A percentile compares a stretch with the other conserved stretches of the same genome.
These are phyloP conservation scores for Polypterus senegalus DNA, from an alignment of 2,113 vertebrate species.

Conservation along the genomic window DNA sequence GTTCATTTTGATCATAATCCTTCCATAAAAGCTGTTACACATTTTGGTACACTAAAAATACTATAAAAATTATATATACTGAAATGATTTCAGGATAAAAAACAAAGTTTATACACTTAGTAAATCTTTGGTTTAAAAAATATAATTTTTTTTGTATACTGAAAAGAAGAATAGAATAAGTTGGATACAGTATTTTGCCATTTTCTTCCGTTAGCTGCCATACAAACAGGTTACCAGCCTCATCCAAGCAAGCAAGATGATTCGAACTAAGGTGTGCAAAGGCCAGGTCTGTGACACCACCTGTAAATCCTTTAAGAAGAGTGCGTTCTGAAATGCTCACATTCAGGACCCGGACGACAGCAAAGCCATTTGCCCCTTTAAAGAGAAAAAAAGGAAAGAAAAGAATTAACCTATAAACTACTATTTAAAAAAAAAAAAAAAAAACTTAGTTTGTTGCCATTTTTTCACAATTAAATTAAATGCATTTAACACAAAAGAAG, in stretches of 20 bases:
- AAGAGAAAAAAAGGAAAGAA: slow-evolving; percentile 9
- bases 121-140: background rate
- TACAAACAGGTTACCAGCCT: slow-evolving; percentile 87
- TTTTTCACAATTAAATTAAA: too few species aligned
- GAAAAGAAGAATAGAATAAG: background rate
- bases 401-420: too few species aligned
- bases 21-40: too few species aligned
- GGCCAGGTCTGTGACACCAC: slow-evolving; percentile 80
- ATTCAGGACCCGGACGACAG: slow-evolving; percentile 86
- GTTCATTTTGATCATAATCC: too few species aligned
- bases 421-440: too few species aligned
- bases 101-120: background rate
- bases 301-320: slow-evolving; percentile 85
- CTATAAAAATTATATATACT: too few species aligned
- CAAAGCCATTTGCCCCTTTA: slow-evolving; percentile 76
- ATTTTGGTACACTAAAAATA: too few species aligned
- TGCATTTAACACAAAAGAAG: too few species aligned
- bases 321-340: slow-evolving; percentile 71
- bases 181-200: slow-evolving; percentile 87
- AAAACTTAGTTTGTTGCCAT: too few species aligned
- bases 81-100: too few species aligned
- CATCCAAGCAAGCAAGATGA: slow-evolving; percentile 84
- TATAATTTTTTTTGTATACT: background rate
- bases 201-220: slow-evolving; percentile 80
- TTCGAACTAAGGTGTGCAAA: slow-evolving; percentile 92